These are phyloP conservation scores for Caiman crocodilus DNA, from an alignment of 2,797 vertebrate genomes.

Conservation along the genomic window DNA sequence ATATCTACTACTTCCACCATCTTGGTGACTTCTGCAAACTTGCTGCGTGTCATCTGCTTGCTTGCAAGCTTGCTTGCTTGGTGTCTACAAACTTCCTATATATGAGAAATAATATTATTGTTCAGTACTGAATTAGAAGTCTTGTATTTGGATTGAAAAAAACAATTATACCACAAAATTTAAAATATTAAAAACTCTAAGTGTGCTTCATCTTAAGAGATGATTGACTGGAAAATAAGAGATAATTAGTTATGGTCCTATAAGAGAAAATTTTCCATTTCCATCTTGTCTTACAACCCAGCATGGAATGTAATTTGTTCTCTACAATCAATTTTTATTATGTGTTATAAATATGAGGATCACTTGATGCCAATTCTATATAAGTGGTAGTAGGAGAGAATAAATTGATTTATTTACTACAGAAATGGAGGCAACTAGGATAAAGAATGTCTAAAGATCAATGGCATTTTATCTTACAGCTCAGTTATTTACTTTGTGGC, in stretches of 20 bases:
- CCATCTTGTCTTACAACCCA: neutral
- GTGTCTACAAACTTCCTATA: too few relatives aligned
- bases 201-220: neutral
- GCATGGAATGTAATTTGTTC: neutral
- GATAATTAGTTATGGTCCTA: neutral
- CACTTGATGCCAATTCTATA: neutral
- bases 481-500: neutral
- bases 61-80: too few relatives aligned
- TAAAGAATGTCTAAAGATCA: slow-evolving; percentile 5
- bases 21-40: too few relatives aligned
- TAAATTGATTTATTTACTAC: neutral
- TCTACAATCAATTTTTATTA: neutral
- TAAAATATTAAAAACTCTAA: neutral
- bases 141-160: neutral
- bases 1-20: too few relatives aligned
- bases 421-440: neutral
- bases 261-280: neutral
- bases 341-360: neutral
- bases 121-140: neutral
- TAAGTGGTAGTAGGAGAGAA: neutral
- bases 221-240: neutral
- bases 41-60: too few relatives aligned
- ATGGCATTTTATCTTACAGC: neutral
- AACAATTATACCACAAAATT: neutral
- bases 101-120: neutral